Conservation (phyloP, 2,113 vertebrate genomes). For the Carassius carassius region DNA sequence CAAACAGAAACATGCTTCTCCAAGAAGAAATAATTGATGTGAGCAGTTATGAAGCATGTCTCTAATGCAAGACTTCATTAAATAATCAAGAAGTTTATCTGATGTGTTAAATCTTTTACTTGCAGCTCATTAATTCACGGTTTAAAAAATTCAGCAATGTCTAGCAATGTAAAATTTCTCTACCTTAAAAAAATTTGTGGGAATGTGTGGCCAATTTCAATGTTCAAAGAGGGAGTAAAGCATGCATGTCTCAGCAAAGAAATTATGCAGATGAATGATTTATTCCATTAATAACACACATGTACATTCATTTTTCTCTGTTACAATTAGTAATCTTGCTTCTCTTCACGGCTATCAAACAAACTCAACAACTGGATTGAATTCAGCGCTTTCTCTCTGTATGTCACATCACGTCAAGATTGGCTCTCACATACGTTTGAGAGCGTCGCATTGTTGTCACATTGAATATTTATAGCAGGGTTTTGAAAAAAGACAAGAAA, state of each 20-base stretch:
- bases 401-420: slow-evolving; percentile 31
- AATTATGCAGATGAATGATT: not conserved
- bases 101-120: slow-evolving; percentile 11
- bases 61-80: slow-evolving; percentile 45
- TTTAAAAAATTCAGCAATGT: not conserved
- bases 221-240: too few species aligned
- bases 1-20: not conserved
- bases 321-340: not conserved
- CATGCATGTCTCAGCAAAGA: too few species aligned
- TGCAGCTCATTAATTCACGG: not conserved
- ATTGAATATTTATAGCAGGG: slow-evolving; percentile 54
- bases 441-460: slow-evolving; percentile 48
- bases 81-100: slow-evolving; percentile 31
- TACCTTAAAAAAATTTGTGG: not conserved
- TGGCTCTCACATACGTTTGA: not conserved
- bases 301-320: not conserved
- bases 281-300: not conserved
- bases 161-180: not conserved
- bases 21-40: slow-evolving; percentile 2
- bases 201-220: not conserved
- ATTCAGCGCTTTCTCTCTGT: slow-evolving; percentile 14
- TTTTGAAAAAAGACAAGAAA: slow-evolving; percentile 36
- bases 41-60: not conserved
- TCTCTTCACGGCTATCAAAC: slow-evolving; percentile 17
- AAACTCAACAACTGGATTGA: not conserved